Evolutionary conservation across 2,113 vertebrate species (phyloP).

Genomic region (Hippoglossus stenolepis): DNA sequence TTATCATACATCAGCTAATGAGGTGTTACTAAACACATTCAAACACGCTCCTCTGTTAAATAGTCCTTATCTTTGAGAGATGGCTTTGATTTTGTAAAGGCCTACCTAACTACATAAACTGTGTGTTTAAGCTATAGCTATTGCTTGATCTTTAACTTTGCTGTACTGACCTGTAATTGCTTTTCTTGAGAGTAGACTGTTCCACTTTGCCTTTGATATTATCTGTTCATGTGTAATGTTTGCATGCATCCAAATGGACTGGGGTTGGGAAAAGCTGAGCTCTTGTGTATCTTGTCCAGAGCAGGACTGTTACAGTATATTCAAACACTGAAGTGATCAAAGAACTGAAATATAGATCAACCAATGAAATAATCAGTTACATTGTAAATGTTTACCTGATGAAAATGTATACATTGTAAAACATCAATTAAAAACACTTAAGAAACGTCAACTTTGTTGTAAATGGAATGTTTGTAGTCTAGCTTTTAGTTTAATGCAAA

Average conservation of each 20-base stretch:
- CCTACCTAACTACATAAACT: slow-evolving; percentile 50
- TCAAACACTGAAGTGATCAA: slow-evolving; percentile 51
- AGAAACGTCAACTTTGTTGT: slow-evolving; percentile 27
- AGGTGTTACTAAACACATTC: slow-evolving; percentile 20
- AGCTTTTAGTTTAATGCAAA: not conserved
- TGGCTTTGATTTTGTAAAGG: slow-evolving; percentile 50
- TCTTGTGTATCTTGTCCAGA: slow-evolving; percentile 46
- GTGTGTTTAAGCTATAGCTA: slow-evolving; percentile 58
- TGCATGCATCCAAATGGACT: slow-evolving; percentile 65
- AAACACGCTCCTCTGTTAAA: slow-evolving; percentile 23
- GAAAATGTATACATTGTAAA: slow-evolving; percentile 75
- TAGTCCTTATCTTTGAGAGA: slow-evolving; percentile 19
- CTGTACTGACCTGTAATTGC: slow-evolving; percentile 58
- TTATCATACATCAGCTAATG: slow-evolving; percentile 32
- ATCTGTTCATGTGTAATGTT: slow-evolving; percentile 59
- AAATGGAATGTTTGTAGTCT: not conserved
- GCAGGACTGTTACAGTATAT: slow-evolving; percentile 37
- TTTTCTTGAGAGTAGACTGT: slow-evolving; percentile 58
- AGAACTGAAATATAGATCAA: slow-evolving; percentile 41
- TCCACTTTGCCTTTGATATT: slow-evolving; percentile 64
- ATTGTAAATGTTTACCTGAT: slow-evolving; percentile 68
- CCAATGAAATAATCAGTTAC: slow-evolving; percentile 50
- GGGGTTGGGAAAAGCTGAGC: slow-evolving; percentile 16
- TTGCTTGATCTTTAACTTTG: slow-evolving; percentile 63
- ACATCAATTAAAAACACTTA: slow-evolving; percentile 73